Percentiles rank a stretch among this genome's conserved stretches.
Conservation (phyloP, 2,797 vertebrate species). For the Parauchenoglanis punctatus region DNA sequence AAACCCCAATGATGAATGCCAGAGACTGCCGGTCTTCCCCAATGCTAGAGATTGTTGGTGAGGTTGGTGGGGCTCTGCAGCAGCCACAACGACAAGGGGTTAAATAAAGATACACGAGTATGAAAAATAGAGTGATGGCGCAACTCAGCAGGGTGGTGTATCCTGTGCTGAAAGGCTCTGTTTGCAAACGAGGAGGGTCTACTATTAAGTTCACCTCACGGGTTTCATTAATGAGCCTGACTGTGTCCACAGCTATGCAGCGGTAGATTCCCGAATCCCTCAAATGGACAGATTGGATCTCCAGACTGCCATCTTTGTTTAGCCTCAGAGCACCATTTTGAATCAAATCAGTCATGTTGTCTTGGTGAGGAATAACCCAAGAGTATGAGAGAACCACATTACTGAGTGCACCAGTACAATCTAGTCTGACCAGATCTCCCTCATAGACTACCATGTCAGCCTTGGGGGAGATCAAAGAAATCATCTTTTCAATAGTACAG, state of each 20-base stretch:
- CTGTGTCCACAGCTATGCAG: slow-evolving; percentile 82
- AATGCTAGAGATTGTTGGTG: slow-evolving; percentile 61
- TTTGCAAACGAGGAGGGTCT: slow-evolving; percentile 56
- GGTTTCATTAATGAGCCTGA: slow-evolving; percentile 80
- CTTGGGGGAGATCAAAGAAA: slow-evolving; percentile 62
- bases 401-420: slow-evolving; percentile 80
- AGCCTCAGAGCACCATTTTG: slow-evolving; percentile 78
- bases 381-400: slow-evolving; percentile 71
- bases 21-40: slow-evolving; percentile 78
- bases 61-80: slow-evolving; percentile 75
- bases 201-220: slow-evolving; percentile 89
- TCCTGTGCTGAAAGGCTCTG: slow-evolving; percentile 86
- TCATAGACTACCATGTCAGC: slow-evolving; percentile 71
- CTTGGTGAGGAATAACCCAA: slow-evolving; percentile 85
- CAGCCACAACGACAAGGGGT: slow-evolving; percentile 85
- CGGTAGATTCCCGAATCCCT: slow-evolving; percentile 86
- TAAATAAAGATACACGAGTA: slow-evolving; percentile 89
- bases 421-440: slow-evolving; percentile 76
- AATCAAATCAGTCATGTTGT: slow-evolving; percentile 75
- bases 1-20: slow-evolving; percentile 78
- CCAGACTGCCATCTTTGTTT: slow-evolving; percentile 85
- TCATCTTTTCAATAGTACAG: slow-evolving; percentile 72
- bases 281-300: slow-evolving; percentile 75
- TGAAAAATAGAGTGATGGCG: slow-evolving; percentile 80
- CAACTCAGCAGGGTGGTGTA: slow-evolving; percentile 92